Evolutionary conservation across 2,888 invertebrate genomes (phyloP).

Genomic region (Elegia similella): DNA sequence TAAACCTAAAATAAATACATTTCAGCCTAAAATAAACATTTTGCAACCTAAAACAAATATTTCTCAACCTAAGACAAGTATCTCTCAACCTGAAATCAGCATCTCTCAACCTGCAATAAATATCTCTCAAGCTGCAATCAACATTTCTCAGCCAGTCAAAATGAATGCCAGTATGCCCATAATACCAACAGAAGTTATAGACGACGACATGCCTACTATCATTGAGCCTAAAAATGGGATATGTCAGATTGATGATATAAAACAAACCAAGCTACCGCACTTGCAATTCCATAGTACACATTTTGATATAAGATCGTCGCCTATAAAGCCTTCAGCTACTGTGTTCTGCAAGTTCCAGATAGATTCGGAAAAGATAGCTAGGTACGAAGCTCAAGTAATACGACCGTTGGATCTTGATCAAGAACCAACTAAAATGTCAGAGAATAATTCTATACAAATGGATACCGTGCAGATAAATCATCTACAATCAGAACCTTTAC

Average conservation of each 20-base stretch:
- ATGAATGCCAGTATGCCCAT: slow-evolving; percentile 4
- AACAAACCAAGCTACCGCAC: slow-evolving; percentile 42
- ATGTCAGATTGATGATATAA: slow-evolving; percentile 27
- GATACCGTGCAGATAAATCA: not conserved
- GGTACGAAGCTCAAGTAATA: slow-evolving; percentile 60
- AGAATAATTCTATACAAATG: slow-evolving; percentile 10
- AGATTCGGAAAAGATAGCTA: slow-evolving; percentile 59
- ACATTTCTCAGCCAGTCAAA: slow-evolving; percentile 5
- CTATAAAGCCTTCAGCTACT: slow-evolving; percentile 67
- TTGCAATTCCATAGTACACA: slow-evolving; percentile 68
- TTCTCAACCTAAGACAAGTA: not conserved
- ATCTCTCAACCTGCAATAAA: slow-evolving; percentile 20
- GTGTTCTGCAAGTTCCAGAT: slow-evolving; percentile 72
- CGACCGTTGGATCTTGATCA: slow-evolving; percentile 49
- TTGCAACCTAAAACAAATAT: not conserved
- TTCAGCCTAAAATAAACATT: not conserved
- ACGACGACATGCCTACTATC: not conserved
- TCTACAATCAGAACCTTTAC: slow-evolving; percentile 8
- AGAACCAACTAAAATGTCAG: slow-evolving; percentile 20
- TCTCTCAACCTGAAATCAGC: not conserved
- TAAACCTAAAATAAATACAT: not conserved
- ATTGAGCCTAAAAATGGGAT: not conserved
- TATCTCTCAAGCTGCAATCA: slow-evolving; percentile 20
- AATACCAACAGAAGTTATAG: slow-evolving; percentile 6
- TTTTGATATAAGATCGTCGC: slow-evolving; percentile 72